Evolutionary conservation across 2,113 vertebrate species (phyloP).

Genomic region (Gnathonemus longibarbis): DNA sequence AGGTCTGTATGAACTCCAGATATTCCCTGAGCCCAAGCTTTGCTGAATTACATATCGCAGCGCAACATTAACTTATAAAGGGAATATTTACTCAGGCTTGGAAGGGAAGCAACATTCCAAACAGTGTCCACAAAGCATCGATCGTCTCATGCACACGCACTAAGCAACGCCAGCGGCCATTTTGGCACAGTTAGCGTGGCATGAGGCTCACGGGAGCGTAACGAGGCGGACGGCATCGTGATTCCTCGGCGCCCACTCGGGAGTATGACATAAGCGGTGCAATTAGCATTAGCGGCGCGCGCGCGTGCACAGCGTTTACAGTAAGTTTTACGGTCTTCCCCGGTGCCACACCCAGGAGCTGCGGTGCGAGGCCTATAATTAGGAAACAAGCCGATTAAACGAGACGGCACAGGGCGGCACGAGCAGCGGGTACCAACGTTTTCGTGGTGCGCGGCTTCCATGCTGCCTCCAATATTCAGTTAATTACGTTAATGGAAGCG

Average conservation of each 20-base stretch:
- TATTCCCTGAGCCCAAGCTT: background rate
- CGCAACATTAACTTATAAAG: background rate
- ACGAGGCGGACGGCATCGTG: background rate
- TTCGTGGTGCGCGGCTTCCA: slow-evolving; percentile 32
- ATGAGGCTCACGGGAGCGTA: background rate
- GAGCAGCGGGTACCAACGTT: slow-evolving; percentile 14
- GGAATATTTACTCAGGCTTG: background rate
- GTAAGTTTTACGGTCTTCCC: slow-evolving; percentile 92
- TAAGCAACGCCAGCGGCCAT: background rate
- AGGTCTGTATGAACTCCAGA: background rate
- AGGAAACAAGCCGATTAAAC: slow-evolving; percentile 62
- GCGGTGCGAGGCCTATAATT: slow-evolving; percentile 85
- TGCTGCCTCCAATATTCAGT: slow-evolving; percentile 57
- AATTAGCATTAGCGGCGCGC: background rate
- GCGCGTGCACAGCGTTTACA: slow-evolving; percentile 64
- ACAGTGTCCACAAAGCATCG: background rate
- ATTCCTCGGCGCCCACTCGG: background rate
- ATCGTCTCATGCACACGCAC: background rate
- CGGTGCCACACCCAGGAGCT: slow-evolving; percentile 90
- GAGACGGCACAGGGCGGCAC: slow-evolving; percentile 30
- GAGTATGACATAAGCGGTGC: background rate
- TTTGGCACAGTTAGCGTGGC: background rate
- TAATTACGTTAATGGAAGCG: slow-evolving; percentile 64
- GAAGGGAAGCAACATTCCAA: background rate
- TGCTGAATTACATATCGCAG: background rate